phyloP scores from a whole-genome alignment of 2,797 vertebrate species.

The Crax fasciolata region DNA sequence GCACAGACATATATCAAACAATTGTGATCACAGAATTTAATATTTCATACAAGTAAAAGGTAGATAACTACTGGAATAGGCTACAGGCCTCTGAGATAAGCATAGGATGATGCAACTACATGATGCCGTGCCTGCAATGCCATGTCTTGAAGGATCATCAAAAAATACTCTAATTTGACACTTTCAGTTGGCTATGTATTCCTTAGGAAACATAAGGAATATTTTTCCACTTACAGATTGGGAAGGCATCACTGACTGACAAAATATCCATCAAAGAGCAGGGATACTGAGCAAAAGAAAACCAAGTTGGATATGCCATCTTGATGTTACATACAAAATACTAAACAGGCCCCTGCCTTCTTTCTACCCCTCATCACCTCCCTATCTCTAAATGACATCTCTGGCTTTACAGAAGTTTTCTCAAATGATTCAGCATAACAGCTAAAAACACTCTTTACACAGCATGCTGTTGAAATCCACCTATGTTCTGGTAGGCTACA shows the following conservation, averaged over 20 bases:
- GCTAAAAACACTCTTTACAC: conserved; percentile 1
- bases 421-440: background rate
- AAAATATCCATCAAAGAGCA: background rate
- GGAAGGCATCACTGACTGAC: background rate
- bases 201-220: background rate
- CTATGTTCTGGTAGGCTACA: background rate
- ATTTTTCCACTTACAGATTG: background rate
- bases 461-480: background rate
- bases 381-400: background rate
- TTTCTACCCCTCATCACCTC: background rate
- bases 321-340: background rate
- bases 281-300: background rate
- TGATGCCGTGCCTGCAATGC: background rate
- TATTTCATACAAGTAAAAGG: background rate
- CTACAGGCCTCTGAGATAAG: background rate
- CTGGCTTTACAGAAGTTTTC: conserved; percentile 2
- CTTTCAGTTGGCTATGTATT: background rate
- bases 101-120: background rate
- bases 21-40: background rate
- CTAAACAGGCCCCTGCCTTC: background rate
- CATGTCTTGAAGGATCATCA: background rate
- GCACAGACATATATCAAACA: background rate
- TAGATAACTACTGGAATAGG: background rate
- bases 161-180: conserved; percentile 5
- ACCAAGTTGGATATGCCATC: background rate